These are phyloP conservation scores for Protosalanx chinensis DNA, from an alignment of 2,797 vertebrate genomes.

Conservation along the genomic window DNA sequence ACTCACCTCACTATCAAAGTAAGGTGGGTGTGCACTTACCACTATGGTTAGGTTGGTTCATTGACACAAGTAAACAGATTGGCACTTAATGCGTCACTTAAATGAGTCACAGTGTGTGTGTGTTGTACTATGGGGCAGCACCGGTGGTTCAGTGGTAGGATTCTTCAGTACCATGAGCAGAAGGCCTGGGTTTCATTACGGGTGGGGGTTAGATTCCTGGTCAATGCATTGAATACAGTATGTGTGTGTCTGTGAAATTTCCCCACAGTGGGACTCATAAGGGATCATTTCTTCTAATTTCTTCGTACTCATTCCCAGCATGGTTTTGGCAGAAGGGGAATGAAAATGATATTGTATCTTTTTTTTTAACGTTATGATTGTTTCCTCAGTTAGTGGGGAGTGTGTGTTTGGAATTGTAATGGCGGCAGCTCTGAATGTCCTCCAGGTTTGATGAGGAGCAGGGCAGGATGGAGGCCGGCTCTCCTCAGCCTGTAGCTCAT, in stretches of 20 bases:
- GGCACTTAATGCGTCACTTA: not conserved
- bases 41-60: not conserved
- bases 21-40: not conserved
- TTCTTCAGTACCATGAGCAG: too few species aligned
- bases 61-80: not conserved
- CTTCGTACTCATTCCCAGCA: not conserved
- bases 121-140: not conserved
- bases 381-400: not conserved
- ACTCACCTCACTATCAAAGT: too few species aligned
- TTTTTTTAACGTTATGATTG: not conserved
- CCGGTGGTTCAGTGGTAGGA: too few species aligned
- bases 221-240: too few species aligned
- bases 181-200: too few species aligned
- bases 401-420: not conserved
- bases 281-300: too few species aligned
- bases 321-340: not conserved
- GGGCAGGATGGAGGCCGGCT: conserved; percentile 43
- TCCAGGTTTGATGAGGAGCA: conserved; percentile 58
- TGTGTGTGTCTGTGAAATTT: too few species aligned
- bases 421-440: not conserved
- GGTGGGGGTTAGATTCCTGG: too few species aligned
- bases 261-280: too few species aligned
- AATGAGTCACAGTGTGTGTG: not conserved
- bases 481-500: conserved; percentile 35
- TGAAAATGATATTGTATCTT: not conserved